Conservation (phyloP, 2,888 invertebrate genomes). For the Sabatieria punctata region DNA sequence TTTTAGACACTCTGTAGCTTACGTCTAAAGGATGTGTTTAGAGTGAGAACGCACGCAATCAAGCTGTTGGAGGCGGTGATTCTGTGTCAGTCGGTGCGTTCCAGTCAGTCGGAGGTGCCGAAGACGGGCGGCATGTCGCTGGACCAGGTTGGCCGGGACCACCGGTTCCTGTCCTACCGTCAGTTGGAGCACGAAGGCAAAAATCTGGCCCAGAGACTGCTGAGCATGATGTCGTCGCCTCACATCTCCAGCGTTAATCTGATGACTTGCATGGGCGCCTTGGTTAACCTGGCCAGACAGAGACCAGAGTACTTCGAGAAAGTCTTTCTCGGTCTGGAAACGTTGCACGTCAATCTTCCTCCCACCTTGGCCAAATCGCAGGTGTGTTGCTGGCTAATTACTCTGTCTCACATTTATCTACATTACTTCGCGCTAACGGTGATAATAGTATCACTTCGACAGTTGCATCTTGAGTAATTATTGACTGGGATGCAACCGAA, state of each 20-base stretch:
- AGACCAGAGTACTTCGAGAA: conserved; percentile 68
- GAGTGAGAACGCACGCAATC: conserved; percentile 76
- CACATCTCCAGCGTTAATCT: conserved; percentile 83
- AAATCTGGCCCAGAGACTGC: conserved; percentile 57
- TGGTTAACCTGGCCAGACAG: conserved; percentile 71
- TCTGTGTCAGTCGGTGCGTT: conserved; percentile 17
- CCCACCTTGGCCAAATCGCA: conserved; percentile 49
- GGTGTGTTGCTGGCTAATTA: conserved; percentile 39
- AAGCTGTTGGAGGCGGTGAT: conserved; percentile 73
- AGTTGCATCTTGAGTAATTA: too few relatives aligned
- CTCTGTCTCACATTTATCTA: too few relatives aligned
- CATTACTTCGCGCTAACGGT: too few relatives aligned
- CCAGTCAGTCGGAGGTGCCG: background rate
- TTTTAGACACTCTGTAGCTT: too few relatives aligned
- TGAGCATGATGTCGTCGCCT: conserved; percentile 82
- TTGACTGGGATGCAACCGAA: too few relatives aligned
- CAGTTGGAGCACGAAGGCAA: conserved; percentile 78
- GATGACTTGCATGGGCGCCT: conserved; percentile 81
- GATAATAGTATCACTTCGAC: too few relatives aligned
- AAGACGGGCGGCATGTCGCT: conserved; percentile 51
- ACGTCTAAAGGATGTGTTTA: too few relatives aligned
- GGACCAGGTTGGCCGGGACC: conserved; percentile 60
- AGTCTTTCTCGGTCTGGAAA: conserved; percentile 53
- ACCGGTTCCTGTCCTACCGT: conserved; percentile 49
- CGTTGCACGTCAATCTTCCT: conserved; percentile 53